Percentiles rank a stretch among this genome's conserved stretches.
Evolutionary conservation across 64 coral and sea anemone species (phyloP).

Genomic region (Acropora tenuis): DNA sequence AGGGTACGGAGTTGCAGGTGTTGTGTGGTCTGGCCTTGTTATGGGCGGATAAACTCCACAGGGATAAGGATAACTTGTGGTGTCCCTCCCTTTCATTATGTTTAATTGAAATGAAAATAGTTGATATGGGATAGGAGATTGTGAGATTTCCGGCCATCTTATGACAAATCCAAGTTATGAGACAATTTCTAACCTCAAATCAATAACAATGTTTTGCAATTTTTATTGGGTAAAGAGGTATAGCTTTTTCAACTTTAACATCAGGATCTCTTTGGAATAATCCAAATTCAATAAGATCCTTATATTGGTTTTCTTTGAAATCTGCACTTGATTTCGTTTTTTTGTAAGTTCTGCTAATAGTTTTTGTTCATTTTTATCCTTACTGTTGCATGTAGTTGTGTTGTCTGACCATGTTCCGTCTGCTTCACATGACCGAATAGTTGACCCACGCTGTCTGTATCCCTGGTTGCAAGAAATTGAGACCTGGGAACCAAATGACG

Average conservation of each 20-base stretch:
- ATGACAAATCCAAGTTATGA: background rate
- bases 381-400: constrained; percentile 62
- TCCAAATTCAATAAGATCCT: background rate
- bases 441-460: constrained; percentile 57
- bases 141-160: no score
- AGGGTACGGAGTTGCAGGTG: no score
- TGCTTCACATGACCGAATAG: constrained; percentile 42
- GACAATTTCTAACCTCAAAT: background rate
- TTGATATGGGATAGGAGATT: no score
- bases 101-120: no score
- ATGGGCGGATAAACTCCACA: no score
- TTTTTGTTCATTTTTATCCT: constrained; percentile 8
- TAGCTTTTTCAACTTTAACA: background rate
- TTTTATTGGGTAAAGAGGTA: background rate
- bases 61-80: no score
- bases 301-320: no score
- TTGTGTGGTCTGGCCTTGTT: no score
- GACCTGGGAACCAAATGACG: constrained; percentile 60
- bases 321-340: no score
- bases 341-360: background rate
- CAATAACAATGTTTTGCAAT: background rate
- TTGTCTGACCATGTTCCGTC: constrained; percentile 76
- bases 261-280: background rate
- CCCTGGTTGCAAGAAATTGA: constrained; percentile 41
- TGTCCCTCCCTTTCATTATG: no score